phyloP scores from a whole-genome alignment of 1,140 invertebrate species.

The Diorhabda carinulata region DNA sequence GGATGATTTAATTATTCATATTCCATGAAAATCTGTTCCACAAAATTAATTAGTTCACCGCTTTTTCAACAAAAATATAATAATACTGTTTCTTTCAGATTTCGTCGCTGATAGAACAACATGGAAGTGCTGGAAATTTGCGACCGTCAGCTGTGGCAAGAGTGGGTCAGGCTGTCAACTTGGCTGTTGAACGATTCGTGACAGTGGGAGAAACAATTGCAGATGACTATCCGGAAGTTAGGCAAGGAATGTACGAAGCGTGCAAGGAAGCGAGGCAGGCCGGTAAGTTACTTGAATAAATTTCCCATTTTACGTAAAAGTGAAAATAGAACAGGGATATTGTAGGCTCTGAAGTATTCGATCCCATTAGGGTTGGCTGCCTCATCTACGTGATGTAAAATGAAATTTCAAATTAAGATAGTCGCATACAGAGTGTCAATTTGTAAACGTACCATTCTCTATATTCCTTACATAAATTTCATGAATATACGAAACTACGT shows the following conservation, averaged over 20 bases:
- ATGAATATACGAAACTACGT: too few species aligned
- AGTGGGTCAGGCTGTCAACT: slow-evolving; percentile 92
- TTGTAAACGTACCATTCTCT: too few species aligned
- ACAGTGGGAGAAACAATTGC: slow-evolving; percentile 97
- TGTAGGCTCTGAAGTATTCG: too few species aligned
- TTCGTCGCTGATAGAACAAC: slow-evolving; percentile 75
- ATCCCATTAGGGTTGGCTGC: too few species aligned
- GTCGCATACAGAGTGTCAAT: too few species aligned
- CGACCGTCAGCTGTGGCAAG: slow-evolving; percentile 75
- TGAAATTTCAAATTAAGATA: too few species aligned
- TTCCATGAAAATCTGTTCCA: too few species aligned
- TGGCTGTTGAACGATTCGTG: slow-evolving; percentile 96
- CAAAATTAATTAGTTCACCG: too few species aligned
- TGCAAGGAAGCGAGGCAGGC: slow-evolving; percentile 94
- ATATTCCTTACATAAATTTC: too few species aligned
- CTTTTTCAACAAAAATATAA: too few species aligned
- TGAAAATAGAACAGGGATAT: background rate
- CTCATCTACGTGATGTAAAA: too few species aligned
- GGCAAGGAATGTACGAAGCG: slow-evolving; percentile 95
- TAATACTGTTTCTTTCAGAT: slow-evolving; percentile 64
- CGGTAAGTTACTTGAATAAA: slow-evolving; percentile 58
- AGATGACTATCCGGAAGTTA: slow-evolving; percentile 95
- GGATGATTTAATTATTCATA: too few species aligned
- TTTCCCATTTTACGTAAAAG: background rate
- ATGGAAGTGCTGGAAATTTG: slow-evolving; percentile 53